Conservation (phyloP, 2,113 vertebrate species). For the Callospermophilus lateralis region DNA sequence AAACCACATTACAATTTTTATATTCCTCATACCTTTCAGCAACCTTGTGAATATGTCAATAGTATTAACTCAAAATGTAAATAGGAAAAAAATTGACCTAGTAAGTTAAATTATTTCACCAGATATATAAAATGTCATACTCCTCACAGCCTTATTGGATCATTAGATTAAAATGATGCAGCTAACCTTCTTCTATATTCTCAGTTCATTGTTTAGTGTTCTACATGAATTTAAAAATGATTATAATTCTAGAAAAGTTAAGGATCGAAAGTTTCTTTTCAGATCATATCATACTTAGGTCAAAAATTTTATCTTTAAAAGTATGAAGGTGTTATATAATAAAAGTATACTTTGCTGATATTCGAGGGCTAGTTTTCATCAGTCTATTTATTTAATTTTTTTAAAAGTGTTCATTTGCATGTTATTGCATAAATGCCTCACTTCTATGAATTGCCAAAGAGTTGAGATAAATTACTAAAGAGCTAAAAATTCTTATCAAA, state of each 20-base stretch:
- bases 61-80: slow-evolving; percentile 46
- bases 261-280: neutral
- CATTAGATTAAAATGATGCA: slow-evolving; percentile 5
- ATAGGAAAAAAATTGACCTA: neutral
- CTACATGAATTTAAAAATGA: neutral
- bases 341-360: neutral
- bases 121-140: neutral
- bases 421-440: neutral
- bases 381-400: slow-evolving; percentile 26
- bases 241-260: neutral
- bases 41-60: slow-evolving; percentile 27
- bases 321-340: neutral
- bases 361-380: neutral
- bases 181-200: neutral
- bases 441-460: neutral
- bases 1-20: slow-evolving; percentile 32
- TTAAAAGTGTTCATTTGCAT: neutral
- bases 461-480: neutral
- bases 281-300: neutral
- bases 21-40: slow-evolving; percentile 26
- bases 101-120: neutral
- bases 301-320: neutral
- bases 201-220: neutral
- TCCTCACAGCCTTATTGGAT: neutral
- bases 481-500: neutral